Evolutionary conservation across 2,113 vertebrate genomes (phyloP), one percentile per base, ranked within the genome.

Genomic region (Enhydra lutris): DNA sequence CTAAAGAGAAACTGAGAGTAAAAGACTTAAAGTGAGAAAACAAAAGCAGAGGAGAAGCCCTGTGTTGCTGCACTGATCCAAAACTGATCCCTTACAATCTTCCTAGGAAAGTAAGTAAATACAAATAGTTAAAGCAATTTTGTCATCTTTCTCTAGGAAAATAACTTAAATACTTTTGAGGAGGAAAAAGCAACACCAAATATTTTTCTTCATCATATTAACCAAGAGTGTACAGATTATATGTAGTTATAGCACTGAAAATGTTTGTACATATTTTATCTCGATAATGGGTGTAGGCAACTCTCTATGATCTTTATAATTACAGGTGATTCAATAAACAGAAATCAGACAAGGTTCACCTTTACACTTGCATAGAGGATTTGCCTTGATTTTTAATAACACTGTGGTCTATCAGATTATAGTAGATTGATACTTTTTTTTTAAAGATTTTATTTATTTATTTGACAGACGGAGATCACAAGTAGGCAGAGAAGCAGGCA

Each of bases 1-100:
- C 84, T 89, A 79, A 95, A 93, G 65, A 98, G 65, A 86, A 95
- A 89, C 39, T 83, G 20, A 92, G 26, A 86, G n/a, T 26, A 31
- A 92, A 59, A 57, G 31, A 7, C 31, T 26, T 83, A 42, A 52
- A 69, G 45, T 57, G 6, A 55, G 73, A 57, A 94, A 74, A 82
- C 34, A 61, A 59, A 79, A 91, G 21, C 23, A 82, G 50, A 86
- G 74, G 20, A 52, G 47, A 97, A 82, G 50, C 42, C n/a, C n/a
- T 0, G 4, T 13, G 45, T 76, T 52, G 67, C 2, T 55, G 29
- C 15, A 94, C 18, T 67, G 42, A 17, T 96, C 87, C 61, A 74
- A 74, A 95, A 94, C 9, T 26, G 50, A 71, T 74, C 23, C 61
- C 89, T 89, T 21, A 86, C 57, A 69, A 87, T 69, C 2, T 61